phyloP scores from a whole-genome alignment of 2,797 vertebrate genomes.

The Champsocephalus gunnari region DNA sequence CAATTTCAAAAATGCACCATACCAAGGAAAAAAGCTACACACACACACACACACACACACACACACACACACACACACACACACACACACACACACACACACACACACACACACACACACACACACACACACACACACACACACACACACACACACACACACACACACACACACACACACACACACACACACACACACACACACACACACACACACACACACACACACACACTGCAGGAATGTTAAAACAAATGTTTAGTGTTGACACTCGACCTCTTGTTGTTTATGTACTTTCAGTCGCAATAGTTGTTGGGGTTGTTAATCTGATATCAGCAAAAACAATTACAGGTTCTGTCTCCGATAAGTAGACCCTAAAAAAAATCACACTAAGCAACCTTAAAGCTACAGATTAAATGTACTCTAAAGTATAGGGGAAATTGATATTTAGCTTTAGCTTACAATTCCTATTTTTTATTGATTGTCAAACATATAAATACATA shows the following conservation, averaged over 20 bases:
- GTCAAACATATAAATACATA: too few species aligned
- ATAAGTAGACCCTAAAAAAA: neutral
- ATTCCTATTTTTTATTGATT: too few species aligned
- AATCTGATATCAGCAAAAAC: constrained; percentile 43
- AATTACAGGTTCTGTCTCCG: constrained; percentile 23
- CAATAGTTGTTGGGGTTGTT: constrained; percentile 43
- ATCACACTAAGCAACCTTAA: neutral
- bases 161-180: constrained; percentile 29
- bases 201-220: constrained; percentile 29
- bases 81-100: constrained; percentile 29
- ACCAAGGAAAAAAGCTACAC: constrained; percentile 1
- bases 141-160: constrained; percentile 33
- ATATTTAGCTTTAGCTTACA: too few species aligned
- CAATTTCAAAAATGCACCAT: neutral
- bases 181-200: constrained; percentile 29
- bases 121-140: constrained; percentile 29
- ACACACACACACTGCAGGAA: constrained; percentile 46
- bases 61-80: constrained; percentile 29
- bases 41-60: constrained; percentile 29
- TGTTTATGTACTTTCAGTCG: constrained; percentile 65
- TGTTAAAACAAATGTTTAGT: constrained; percentile 72
- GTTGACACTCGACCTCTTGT: constrained; percentile 58
- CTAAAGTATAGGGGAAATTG: neutral
- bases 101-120: constrained; percentile 29
- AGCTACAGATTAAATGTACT: neutral